These are phyloP conservation scores for Polydrusus tereticollis DNA, from an alignment of 2,888 invertebrate species.

Conservation along the genomic window DNA sequence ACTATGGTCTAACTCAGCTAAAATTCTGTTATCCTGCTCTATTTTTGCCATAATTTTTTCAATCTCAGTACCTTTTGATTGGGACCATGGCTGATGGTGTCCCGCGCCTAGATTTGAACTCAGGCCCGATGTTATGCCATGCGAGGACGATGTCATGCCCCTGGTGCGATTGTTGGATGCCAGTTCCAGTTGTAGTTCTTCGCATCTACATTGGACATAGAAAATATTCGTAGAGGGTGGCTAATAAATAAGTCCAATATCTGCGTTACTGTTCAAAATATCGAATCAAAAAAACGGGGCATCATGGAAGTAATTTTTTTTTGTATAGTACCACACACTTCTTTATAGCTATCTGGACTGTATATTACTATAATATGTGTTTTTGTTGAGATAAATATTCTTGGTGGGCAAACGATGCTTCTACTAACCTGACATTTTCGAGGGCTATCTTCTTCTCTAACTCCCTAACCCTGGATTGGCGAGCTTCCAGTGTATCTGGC, in stretches of 20 bases:
- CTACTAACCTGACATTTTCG: conserved; percentile 65
- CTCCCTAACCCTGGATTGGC: conserved; percentile 88
- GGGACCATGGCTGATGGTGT: conserved; percentile 57
- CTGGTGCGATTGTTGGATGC: conserved; percentile 69
- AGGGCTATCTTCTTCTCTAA: conserved; percentile 88
- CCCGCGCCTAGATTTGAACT: conserved; percentile 35
- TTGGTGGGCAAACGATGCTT: not conserved
- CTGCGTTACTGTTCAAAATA: too few relatives aligned
- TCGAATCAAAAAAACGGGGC: too few relatives aligned
- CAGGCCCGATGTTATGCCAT: conserved; percentile 22
- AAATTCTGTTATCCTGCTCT: conserved; percentile 89
- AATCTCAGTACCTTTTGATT: conserved; percentile 78
- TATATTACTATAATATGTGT: too few relatives aligned
- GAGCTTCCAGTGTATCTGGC: conserved; percentile 76
- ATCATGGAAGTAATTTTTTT: too few relatives aligned
- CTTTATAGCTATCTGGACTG: too few relatives aligned
- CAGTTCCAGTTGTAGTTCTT: conserved; percentile 91
- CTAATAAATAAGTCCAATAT: too few relatives aligned
- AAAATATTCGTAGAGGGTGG: not conserved
- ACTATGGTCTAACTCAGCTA: conserved; percentile 91
- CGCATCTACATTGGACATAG: conserved; percentile 71
- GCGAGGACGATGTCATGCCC: conserved; percentile 24
- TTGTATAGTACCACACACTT: too few relatives aligned
- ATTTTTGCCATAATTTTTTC: conserved; percentile 96
- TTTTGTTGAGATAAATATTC: too few relatives aligned